Base-by-base conservation (phyloP, 2,113 vertebrate species). In the Melanostigma gelatinosum region DNA sequence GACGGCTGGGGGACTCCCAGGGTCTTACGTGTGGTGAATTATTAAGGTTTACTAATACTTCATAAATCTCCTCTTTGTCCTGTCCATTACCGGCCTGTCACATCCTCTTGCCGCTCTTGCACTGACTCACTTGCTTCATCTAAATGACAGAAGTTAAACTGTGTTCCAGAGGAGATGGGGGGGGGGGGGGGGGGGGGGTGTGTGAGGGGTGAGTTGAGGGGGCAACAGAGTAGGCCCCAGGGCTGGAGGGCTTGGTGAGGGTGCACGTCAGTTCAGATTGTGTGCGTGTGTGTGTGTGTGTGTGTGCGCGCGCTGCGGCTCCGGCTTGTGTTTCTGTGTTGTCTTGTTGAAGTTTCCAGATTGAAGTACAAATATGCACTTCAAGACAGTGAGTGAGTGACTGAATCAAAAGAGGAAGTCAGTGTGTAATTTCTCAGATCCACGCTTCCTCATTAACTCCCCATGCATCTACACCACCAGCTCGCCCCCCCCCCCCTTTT, bases 1-100 rank as follows among this genome's bases (percentile, higher is more conserved):
- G 68, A 79, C 3, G 36, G 74, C 61, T 1, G 46, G 84, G 76
- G 86, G 79, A 80, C 89, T 90, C 92, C 86, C 42, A 70, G 88
- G 90, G 91, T 93, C 88, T 88, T 87, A 84, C 75, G 57, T 74
- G 82, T 93, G 40, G 90, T 95, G 93, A 95, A 95, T 95, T 95
- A 95, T 95, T 95, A 94, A 95, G 90, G 91, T 94, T 94, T 93
- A 93, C 94, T 95, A 95, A 95, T 95, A 93, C 93, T 91, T 94
- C 91, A 92, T 93, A 94, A 94, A 93, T 90, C 88, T 90, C 91
- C 93, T 92, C 93, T 92, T 95, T 95, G 93, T 94, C 91, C 92
- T 89, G 91, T 94, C 94, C 93, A 95, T 95, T 95, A 95, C 91
- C 92, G 50, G 78, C 93, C 93, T 95, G 94, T 95, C 95, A 95